Percentiles rank a stretch among this genome's conserved stretches.
phyloP scores from a whole-genome alignment of 2,797 vertebrate species.

The Leuciscus waleckii region DNA sequence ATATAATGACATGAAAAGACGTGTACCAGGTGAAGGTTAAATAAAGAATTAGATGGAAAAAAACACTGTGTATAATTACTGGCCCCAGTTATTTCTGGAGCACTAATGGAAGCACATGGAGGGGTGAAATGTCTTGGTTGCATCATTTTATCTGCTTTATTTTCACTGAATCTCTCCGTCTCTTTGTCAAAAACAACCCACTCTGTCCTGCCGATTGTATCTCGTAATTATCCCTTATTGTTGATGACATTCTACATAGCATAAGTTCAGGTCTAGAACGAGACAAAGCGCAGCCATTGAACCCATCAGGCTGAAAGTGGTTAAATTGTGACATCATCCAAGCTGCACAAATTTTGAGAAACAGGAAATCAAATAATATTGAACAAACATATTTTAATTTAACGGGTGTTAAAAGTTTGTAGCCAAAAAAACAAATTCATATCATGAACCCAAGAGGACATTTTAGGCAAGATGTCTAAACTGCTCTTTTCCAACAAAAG shows the following conservation, averaged over 20 bases:
- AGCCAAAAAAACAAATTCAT: too few species aligned
- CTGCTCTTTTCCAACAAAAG: neutral
- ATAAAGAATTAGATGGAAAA: conserved; percentile 61
- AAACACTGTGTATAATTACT: conserved; percentile 61
- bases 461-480: neutral
- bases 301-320: conserved; percentile 39
- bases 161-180: conserved; percentile 51
- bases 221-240: conserved; percentile 57
- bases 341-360: neutral
- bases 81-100: conserved; percentile 61
- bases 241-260: conserved; percentile 53
- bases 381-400: conserved; percentile 18
- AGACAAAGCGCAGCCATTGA: conserved; percentile 43
- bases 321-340: conserved; percentile 35
- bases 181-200: conserved; percentile 60
- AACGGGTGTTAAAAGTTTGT: neutral
- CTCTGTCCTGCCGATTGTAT: conserved; percentile 43
- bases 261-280: conserved; percentile 51
- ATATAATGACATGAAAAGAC: conserved; percentile 63
- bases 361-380: conserved; percentile 32
- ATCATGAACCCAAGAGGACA: neutral
- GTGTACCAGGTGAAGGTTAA: conserved; percentile 61
- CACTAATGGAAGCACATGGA: conserved; percentile 62
- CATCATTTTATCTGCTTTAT: conserved; percentile 56
- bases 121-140: conserved; percentile 62